Evolutionary conservation across 1,140 invertebrate genomes (phyloP).

Genomic region (Octopus bimaculoides): DNA sequence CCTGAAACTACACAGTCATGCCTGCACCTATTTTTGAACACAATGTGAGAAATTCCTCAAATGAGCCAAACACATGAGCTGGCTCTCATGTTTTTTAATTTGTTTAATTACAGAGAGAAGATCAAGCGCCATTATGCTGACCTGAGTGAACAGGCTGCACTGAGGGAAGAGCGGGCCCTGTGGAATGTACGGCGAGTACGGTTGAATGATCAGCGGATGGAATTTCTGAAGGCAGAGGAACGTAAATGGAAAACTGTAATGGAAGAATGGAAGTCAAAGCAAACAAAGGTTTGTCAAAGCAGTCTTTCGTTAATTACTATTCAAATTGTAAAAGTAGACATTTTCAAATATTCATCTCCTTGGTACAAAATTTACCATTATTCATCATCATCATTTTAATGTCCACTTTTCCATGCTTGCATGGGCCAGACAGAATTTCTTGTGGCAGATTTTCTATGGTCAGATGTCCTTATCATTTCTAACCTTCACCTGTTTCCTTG

Average conservation of each 20-base stretch:
- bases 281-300: no score
- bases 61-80: slow-evolving; percentile 21
- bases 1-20: no score
- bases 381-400: no score
- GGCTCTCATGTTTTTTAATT: background rate
- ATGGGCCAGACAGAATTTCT: no score
- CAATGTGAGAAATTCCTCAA: slow-evolving; percentile 44
- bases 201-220: slow-evolving; percentile 30
- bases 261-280: slow-evolving; percentile 18
- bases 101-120: slow-evolving; percentile 41
- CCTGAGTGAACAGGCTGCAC: slow-evolving; percentile 46
- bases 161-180: slow-evolving; percentile 47
- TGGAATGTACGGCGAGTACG: slow-evolving; percentile 45
- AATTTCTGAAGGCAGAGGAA: slow-evolving; percentile 35
- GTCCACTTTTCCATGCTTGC: no score
- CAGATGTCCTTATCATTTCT: no score
- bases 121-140: slow-evolving; percentile 47
- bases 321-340: no score
- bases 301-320: no score
- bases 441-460: no score
- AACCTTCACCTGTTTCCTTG: no score
- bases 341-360: no score
- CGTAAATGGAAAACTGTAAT: slow-evolving; percentile 31
- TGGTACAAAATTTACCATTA: no score
- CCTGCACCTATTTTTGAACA: slow-evolving; percentile 18